Conservation (phyloP, 2,113 vertebrate species). For the Platysternon megacephalum region DNA sequence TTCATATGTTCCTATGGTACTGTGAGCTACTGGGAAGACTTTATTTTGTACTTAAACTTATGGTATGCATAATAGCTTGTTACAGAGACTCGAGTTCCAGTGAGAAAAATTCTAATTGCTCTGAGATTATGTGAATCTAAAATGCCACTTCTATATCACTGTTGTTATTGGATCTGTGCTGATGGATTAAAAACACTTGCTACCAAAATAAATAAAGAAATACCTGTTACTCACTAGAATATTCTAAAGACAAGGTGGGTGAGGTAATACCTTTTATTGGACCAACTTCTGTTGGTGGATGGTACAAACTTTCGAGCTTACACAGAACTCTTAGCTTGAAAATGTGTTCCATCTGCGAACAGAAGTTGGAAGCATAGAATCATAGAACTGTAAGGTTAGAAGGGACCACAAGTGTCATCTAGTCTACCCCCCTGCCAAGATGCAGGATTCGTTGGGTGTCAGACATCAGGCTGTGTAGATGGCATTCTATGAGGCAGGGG, state of each 20-base stretch:
- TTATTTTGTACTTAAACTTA: fast-evolving
- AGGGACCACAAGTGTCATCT: no score
- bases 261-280: no score
- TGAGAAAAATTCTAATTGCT: neutral
- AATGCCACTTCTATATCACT: neutral
- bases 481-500: neutral
- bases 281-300: no score
- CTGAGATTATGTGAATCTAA: neutral
- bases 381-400: no score
- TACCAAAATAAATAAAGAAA: neutral
- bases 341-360: no score
- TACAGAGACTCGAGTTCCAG: neutral
- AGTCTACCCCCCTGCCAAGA: no score
- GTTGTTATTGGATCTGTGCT: neutral
- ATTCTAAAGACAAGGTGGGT: neutral
- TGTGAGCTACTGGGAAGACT: neutral
- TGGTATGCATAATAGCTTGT: fast-evolving
- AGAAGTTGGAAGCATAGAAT: no score
- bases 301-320: no score
- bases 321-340: no score
- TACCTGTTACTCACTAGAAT: neutral
- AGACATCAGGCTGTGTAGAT: neutral
- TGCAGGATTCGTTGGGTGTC: no score
- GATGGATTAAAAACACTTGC: neutral
- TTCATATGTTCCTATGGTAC: neutral